Base-by-base conservation (phyloP, 1,140 invertebrate species). In the Ceratoteleas bidentatus region DNA sequence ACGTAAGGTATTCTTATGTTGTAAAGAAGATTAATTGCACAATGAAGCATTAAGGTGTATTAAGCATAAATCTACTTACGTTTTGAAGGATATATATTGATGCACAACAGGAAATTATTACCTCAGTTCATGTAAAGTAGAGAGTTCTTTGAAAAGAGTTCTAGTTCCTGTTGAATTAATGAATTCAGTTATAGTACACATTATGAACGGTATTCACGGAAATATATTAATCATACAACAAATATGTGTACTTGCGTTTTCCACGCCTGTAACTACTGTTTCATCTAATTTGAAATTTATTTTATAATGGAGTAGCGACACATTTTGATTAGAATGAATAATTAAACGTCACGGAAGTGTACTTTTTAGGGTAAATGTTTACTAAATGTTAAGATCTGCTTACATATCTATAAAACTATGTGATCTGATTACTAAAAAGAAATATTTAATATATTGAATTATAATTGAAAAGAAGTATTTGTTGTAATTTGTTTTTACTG, bases 1-100 rank as follows among this genome's bases (percentile, higher is more conserved):
- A n/a, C n/a, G n/a, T n/a, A 69, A 56, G 15, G 1, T 69, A 54
- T 34, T 24, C 6, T 53, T 13, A 34, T 60, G 2, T 58, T 36
- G 52, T 36, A 57, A 52, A 65, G 34, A 65, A 78, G 66, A 78
- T 78, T 70, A 70, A 70, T 65, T 65, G 57, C 34, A 69, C 64
- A 64, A 70, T 65, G 50, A 65, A 65, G 60, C 47, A 65, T 70
- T 70, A 62, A 68, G 32, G 9, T 69, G 73, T 54, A 62, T 76
- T 68, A 60, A 70, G 65, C 53, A 65, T 70, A 78, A 78, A 78
- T 70, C 58, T 16, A 58, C 52, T 70, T 60, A 62, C 47, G 60
- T 78, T 77, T 50, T 49, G 74, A 70, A 65, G 33, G 60, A 78
- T 78, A 70, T 70, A 78, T 60, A 78, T 65, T 70, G 66, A 77